Evolutionary conservation across 2,797 vertebrate species (phyloP), one percentile per base, ranked within the genome.

Genomic region (Uromys caudimaculatus): DNA sequence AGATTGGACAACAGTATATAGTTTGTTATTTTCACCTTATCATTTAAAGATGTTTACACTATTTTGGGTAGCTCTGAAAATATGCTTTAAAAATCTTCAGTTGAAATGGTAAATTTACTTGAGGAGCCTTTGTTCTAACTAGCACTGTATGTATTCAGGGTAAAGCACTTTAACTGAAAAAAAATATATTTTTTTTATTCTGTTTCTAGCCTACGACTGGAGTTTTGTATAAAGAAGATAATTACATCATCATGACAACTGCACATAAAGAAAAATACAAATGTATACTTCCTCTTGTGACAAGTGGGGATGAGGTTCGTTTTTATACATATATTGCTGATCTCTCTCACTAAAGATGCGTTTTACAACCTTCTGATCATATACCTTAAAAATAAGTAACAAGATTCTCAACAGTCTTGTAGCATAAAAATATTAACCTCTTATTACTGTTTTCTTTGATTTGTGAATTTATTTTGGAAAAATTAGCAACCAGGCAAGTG

Each of bases 221-320:
- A 41, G 98, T 98, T 75, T 98, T 99, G 41, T 99, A 99, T 98
- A 99, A 98, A 97, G 99, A 99, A 89, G 99, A 99, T 89, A 99
- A 99, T 98, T 99, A 99, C 94, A 99, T 99, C 95, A 99, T 99
- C 73, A 99, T 99, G 99, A 99, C 99, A 73, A 99, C 99, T 52
- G 97, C 98, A 54, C 99, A 99, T 98, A 99, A 99, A 98, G 99
- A 99, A 98, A 99, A 99, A 94, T 99, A 99, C 94, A 99, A 99
- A 97, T 99, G 99, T 93, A 98, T 99, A 85, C 98, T 99, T 97
- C 99, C 99, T 0, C 98, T 99, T 35, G 97, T 99, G 97, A 98
- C 99, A 9, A 95, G 98, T 85, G 99, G 99, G 93, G 99, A 99
- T 10, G 99, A 99, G 99, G 99, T 99, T 97, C 98, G 98, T 96